Base-by-base conservation (phyloP, 2,888 invertebrate species). In the Macrophya annulata region DNA sequence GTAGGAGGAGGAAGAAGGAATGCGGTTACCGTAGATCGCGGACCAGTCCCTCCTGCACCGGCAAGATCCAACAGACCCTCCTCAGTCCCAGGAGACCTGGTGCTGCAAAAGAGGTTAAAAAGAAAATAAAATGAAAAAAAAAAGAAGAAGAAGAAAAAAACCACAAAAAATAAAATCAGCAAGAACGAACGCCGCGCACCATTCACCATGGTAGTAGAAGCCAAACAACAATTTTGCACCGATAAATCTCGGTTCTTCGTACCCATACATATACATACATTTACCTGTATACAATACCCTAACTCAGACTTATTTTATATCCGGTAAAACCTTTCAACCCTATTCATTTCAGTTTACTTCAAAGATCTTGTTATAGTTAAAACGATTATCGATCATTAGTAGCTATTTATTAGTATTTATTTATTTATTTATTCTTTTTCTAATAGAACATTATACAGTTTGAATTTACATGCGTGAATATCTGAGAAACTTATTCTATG, bases 21-120 rank as follows among this genome's bases (percentile, higher is more conserved):
- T 92, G 92, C 89, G 91, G 92, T 92, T 91, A 91, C 91, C 90
- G 91, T 91, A 91, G 91, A 92, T 92, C 91, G 91, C 90, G 90
- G 90, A 89, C 90, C 81, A 77, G 81, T 85, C 85, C 85, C 85
- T 68, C 71, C 72, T 82, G 81, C 86, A 59, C 62, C 81, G 62
- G 72, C 74, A 12, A 84, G 84, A 84, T 72, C 55, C 72, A 84
- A 84, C 72, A 84, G 72, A 71, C 51, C 84, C 72, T 68, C 37
- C 82, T 68, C 51, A 37, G 62, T 68, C 43, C 82, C 68, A 68
- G n/a, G n/a, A 40, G 62, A 51, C 79, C 55, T 59, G n/a, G 5
- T 15, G 68, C 71, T 15, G 31, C 12, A 31, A 17, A 59, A 40
- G 45, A 40, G 31, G 83, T 25, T 51, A 43, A 55, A 31, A 55